Evolutionary conservation across 2,888 invertebrate genomes (phyloP), one percentile per base, ranked within the genome.

Genomic region (Hyppa rectilinea): DNA sequence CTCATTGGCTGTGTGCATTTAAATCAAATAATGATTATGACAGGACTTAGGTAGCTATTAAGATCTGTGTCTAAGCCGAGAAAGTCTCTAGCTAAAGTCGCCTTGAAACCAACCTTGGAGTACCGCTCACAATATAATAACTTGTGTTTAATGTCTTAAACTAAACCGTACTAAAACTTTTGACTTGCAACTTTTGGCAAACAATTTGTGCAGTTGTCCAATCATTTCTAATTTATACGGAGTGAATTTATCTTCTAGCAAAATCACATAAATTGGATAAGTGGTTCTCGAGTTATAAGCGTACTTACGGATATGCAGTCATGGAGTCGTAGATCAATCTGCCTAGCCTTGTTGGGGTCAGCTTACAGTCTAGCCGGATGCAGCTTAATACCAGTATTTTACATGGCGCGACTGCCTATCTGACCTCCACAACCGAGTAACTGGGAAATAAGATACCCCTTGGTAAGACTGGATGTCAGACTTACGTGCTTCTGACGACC

Each of bases 71-170:
- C 34, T n/a, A 59, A n/a, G 23, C 14, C 55, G 63, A 68, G 79
- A 79, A 74, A 78, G 63, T 74, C 55, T 49, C 34, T 43, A 47
- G 29, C n/a, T 50, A 40, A 72, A 45, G 20, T 75, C 26, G 26
- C 78, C 78, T 81, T 80, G 82, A 58, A 59, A 71, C 6, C 23
- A 79, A 50, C 75, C 80, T 80, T 81, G 68, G 53, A 40, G 0
- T 36, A 47, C 80, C 82, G 64, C 36, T 81, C 79, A 78, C 75
- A 63, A 63, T 66, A 60, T 53, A 59, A 49, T 50, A 60, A 43
- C 23, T 38, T 29, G 20, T 9, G 9, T 55, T 20, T 29, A n/a
- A 49, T 59, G n/a, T 34, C 49, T 45, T 56, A 17, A 12, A n/a
- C 38, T 26, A 40, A 53, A 53, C 36, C 23, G 3, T 12, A n/a